These are phyloP conservation scores for Rugalucina vietnamica DNA, from an alignment of 2,888 invertebrate species.

Conservation along the genomic window DNA sequence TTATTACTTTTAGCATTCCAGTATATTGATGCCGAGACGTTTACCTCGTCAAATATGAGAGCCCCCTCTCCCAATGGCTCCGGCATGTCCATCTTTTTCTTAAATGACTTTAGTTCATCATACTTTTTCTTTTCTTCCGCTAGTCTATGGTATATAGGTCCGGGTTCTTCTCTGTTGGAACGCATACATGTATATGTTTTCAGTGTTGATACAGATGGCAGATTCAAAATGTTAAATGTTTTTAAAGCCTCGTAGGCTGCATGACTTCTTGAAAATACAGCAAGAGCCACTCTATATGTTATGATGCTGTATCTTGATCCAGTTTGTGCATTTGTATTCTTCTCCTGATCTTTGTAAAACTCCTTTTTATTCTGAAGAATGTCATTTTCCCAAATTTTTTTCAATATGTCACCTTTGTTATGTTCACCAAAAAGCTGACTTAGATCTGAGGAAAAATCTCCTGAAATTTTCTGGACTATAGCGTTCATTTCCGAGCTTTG, in stretches of 20 bases:
- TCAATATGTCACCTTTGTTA: not conserved
- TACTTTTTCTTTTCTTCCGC: not conserved
- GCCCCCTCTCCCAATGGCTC: not conserved
- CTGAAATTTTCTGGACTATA: not conserved
- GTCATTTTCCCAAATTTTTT: slow-evolving; percentile 1
- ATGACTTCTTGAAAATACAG: not conserved
- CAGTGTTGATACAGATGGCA: not conserved
- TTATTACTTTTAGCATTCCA: slow-evolving; percentile 2
- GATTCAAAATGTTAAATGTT: not conserved
- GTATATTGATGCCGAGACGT: not conserved
- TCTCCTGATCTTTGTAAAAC: not conserved
- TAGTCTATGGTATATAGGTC: not conserved
- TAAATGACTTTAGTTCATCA: not conserved
- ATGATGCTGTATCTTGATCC: not conserved
- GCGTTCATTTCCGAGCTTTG: not conserved
- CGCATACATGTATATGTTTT: not conserved
- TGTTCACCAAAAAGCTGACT: not conserved
- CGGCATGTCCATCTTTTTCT: not conserved
- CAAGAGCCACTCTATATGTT: not conserved
- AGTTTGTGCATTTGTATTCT: not conserved
- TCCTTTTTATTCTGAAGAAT: not conserved
- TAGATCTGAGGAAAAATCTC: not conserved
- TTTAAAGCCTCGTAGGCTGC: slow-evolving; percentile 1
- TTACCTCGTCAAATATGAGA: not conserved
- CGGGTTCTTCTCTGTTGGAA: not conserved